Base-by-base conservation (phyloP, 2,888 invertebrate species). In the Pseudococcus viburni region DNA sequence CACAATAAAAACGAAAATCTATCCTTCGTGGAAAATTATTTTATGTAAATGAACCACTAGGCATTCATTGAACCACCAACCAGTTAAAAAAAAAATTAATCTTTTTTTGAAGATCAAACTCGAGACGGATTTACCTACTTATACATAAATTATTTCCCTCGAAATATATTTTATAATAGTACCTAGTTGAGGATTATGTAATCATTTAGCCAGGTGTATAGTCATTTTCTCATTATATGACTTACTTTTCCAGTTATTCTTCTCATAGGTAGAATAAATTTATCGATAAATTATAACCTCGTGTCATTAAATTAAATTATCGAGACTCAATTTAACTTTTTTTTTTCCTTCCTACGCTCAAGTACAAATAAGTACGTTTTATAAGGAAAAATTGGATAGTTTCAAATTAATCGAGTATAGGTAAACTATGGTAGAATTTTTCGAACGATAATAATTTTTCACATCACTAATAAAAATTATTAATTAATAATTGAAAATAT, bases 221-320 rank as follows among this genome's bases (percentile, higher is more conserved):
- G 9, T 3, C 9, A 22, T 64, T 64, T 64, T 64, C 15, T 64
- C 22, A 22, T 22, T 64, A 59, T 15, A 22, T 8, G 64, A 77
- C 39, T 39, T 77, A n/a, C 77, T 77, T 77, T 77, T 77, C 77
- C 77, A 42, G 77, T 77, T 77, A 77, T 77, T 77, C 77, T 39
- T 77, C 39, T 5, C 77, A 77, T 73, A 11, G 1, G 22, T 64
- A 64, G 5, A 59, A 59, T 19, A 9, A 55, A 55, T 15, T 55
- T 55, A n/a, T 17, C 22, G 22, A 22, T 64, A 22, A 22, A 64
- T 64, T 64, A 64, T 19, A 64, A 64, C 9, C 64, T 64, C 64
- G 64, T 64, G 7, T 19, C 9, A 64, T 64, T 59, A 6, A 59
- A 59, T 11, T 22, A 64, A 42, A 11, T 9, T 9, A 64, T 19